These are phyloP conservation scores for Enteromius fasciolatus DNA, from an alignment of 2,797 vertebrate genomes.

Conservation along the genomic window DNA sequence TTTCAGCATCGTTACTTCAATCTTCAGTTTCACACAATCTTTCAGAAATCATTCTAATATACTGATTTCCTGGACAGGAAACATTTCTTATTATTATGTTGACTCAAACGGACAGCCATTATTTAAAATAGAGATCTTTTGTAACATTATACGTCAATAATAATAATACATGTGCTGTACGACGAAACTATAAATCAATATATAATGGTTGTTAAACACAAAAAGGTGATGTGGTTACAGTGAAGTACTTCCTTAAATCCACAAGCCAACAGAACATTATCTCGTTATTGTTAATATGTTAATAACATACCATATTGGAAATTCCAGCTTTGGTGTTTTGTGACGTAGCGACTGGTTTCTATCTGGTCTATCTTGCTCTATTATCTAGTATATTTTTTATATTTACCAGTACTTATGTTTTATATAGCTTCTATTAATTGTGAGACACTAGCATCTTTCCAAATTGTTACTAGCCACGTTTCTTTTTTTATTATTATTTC, in stretches of 20 bases:
- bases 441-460: not conserved
- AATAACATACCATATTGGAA: not conserved
- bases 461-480: not conserved
- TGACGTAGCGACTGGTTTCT: not conserved
- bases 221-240: not conserved
- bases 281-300: not conserved
- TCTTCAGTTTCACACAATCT: not conserved
- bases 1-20: no score
- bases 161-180: not conserved
- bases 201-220: not conserved
- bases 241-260: not conserved
- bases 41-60: not conserved
- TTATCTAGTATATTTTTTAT: not conserved
- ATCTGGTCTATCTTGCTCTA: not conserved
- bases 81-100: not conserved
- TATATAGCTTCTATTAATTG: not conserved
- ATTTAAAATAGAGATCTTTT: not conserved
- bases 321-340: slow-evolving; percentile 1
- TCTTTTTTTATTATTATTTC: not conserved
- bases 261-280: not conserved
- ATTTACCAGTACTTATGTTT: not conserved
- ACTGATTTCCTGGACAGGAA: not conserved
- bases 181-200: not conserved
- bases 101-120: not conserved
- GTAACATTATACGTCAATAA: not conserved